Evolutionary conservation across 1,140 invertebrate species (phyloP).

Genomic region (Spodoptera frugiperda): DNA sequence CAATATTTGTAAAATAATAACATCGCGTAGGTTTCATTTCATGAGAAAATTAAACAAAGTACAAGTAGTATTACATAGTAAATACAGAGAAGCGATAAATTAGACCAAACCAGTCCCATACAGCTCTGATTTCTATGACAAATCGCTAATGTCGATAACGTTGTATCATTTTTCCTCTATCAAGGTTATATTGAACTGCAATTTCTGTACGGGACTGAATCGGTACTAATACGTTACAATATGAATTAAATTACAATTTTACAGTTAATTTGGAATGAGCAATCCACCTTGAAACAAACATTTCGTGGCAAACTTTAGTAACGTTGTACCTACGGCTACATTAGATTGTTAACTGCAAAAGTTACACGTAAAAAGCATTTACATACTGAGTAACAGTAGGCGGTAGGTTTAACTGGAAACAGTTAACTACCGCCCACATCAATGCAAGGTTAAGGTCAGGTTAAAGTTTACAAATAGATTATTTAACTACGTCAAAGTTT

Average conservation of each 20-base stretch:
- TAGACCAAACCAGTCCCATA: not conserved
- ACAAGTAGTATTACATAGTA: not conserved
- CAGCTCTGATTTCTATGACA: conserved; percentile 21
- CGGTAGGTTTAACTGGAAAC: conserved; percentile 12
- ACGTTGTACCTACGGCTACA: no score
- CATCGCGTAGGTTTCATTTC: not conserved
- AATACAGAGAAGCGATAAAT: conserved; percentile 28
- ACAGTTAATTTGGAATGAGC: not conserved
- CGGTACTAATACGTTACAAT: not conserved
- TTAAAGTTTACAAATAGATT: conserved; percentile 1
- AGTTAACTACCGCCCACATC: conserved; percentile 6
- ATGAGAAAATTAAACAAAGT: not conserved
- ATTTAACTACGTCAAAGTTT: not conserved
- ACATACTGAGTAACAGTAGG: conserved; percentile 7
- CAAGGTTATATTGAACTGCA: conserved; percentile 1
- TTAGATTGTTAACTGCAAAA: not conserved
- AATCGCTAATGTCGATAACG: conserved; percentile 32
- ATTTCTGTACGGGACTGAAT: conserved; percentile 1
- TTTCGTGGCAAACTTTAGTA: not conserved
- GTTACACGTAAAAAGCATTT: not conserved
- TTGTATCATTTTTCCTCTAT: conserved; percentile 33
- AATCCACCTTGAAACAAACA: conserved; percentile 9
- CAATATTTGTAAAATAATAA: conserved; percentile 8
- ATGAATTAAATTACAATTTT: not conserved
- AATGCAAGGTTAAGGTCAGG: conserved; percentile 23